These are phyloP conservation scores for Rynchops niger DNA, from an alignment of 2,113 vertebrate genomes.

Conservation along the genomic window DNA sequence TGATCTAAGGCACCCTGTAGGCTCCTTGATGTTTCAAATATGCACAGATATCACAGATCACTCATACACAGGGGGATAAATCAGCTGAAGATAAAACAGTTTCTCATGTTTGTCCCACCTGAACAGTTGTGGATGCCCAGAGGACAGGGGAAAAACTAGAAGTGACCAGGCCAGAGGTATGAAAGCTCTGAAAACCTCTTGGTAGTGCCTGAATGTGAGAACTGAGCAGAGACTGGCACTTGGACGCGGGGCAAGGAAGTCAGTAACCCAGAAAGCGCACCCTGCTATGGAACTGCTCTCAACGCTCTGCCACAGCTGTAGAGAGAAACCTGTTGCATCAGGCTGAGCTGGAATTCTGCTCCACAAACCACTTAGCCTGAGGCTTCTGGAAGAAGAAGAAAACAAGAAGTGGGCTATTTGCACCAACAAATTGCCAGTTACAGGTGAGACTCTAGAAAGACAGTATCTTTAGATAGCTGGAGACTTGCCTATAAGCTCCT, in stretches of 20 bases:
- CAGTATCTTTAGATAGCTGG: background rate
- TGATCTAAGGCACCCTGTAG: background rate
- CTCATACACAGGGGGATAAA: background rate
- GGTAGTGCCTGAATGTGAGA: background rate
- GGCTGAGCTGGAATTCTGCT: background rate
- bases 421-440: background rate
- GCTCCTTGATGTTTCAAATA: background rate
- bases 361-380: background rate
- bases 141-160: background rate
- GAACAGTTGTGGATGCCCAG: background rate
- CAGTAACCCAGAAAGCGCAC: background rate
- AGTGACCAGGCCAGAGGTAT: background rate
- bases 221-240: background rate
- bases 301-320: fast-evolving
- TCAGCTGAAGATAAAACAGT: background rate
- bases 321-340: background rate
- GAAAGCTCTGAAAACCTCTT: background rate
- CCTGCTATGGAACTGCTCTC: background rate
- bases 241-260: background rate
- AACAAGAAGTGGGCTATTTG: background rate
- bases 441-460: background rate
- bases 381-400: background rate
- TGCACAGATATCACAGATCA: background rate
- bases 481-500: background rate
- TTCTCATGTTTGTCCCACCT: background rate